A percentile compares a stretch with the other conserved stretches of the same genome.
phyloP scores from a whole-genome alignment of 2,797 vertebrate genomes.

The Chanos chanos region DNA sequence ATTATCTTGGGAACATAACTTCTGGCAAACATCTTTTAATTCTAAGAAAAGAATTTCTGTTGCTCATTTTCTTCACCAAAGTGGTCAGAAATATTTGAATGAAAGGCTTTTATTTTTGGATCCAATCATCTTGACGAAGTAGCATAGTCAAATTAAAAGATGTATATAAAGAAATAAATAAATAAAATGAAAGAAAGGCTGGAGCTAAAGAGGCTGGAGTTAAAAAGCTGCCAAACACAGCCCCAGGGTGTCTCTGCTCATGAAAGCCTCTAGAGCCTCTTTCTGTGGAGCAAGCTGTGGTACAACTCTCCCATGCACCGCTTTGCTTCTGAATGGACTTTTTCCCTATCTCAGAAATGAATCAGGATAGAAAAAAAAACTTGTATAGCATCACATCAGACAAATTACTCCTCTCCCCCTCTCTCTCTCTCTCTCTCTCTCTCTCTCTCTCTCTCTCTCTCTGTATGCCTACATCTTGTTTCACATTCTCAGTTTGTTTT shows the following conservation, averaged over 20 bases:
- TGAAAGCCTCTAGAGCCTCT: conserved; percentile 26
- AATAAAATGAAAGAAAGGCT: too few relatives aligned
- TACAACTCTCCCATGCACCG: conserved; percentile 28
- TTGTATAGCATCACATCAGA: conserved; percentile 47
- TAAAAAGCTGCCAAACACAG: conserved; percentile 29
- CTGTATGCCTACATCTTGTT: conserved; percentile 26
- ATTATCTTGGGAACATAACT: too few relatives aligned
- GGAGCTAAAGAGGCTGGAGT: too few relatives aligned
- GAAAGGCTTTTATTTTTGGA: too few relatives aligned
- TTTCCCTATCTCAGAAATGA: conserved; percentile 42
- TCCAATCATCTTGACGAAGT: conserved; percentile 17
- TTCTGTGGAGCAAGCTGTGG: conserved; percentile 26
- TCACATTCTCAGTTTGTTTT: conserved; percentile 40
- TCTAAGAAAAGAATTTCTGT: too few relatives aligned
- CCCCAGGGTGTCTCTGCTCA: conserved; percentile 33
- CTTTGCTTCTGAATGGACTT: conserved; percentile 30
- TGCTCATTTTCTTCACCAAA: too few relatives aligned
- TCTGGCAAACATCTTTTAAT: too few relatives aligned
- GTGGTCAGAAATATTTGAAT: too few relatives aligned
- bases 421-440: conserved; percentile 25
- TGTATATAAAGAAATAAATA: too few relatives aligned
- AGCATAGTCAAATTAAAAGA: conserved; percentile 15
- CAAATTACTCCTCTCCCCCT: conserved; percentile 42
- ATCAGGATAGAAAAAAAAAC: conserved; percentile 47
- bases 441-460: conserved; percentile 19